Percentiles rank a stretch among this genome's conserved stretches.
phyloP scores from a whole-genome alignment of 2,888 invertebrate genomes.

The Synanthedon andrenaeformis region DNA sequence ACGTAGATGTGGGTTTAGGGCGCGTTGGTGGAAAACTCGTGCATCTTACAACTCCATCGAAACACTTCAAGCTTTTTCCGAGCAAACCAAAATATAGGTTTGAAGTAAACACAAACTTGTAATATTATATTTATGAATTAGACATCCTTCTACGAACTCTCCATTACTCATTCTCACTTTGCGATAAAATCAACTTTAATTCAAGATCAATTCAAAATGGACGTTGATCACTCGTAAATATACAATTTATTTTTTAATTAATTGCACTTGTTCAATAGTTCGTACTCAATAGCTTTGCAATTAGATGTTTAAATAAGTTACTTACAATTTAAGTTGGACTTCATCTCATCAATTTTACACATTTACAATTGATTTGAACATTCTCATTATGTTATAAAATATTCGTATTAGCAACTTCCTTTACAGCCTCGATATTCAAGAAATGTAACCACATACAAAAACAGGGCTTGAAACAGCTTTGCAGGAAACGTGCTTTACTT shows the following conservation, averaged over 20 bases:
- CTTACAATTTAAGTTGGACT: neutral
- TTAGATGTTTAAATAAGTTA: slow-evolving; percentile 8
- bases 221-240: slow-evolving; percentile 38
- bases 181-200: neutral
- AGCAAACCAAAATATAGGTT: too few relatives aligned
- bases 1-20: too few relatives aligned
- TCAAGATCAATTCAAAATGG: slow-evolving; percentile 45
- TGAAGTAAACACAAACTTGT: too few relatives aligned
- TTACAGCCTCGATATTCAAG: too few relatives aligned
- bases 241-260: slow-evolving; percentile 41
- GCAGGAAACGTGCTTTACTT: neutral
- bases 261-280: slow-evolving; percentile 57
- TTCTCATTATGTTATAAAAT: neutral
- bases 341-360: neutral
- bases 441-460: too few relatives aligned
- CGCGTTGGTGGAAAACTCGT: too few relatives aligned
- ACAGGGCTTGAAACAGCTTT: neutral
- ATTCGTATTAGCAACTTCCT: too few relatives aligned
- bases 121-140: too few relatives aligned
- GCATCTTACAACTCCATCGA: too few relatives aligned
- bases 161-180: neutral
- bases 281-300: slow-evolving; percentile 26
- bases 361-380: neutral
- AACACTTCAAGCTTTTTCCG: too few relatives aligned
- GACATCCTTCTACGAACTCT: too few relatives aligned